Percentiles rank a stretch among this genome's conserved stretches.
Conservation (phyloP, 2,797 vertebrate genomes). For the Oryzias dopingdopingensis region DNA sequence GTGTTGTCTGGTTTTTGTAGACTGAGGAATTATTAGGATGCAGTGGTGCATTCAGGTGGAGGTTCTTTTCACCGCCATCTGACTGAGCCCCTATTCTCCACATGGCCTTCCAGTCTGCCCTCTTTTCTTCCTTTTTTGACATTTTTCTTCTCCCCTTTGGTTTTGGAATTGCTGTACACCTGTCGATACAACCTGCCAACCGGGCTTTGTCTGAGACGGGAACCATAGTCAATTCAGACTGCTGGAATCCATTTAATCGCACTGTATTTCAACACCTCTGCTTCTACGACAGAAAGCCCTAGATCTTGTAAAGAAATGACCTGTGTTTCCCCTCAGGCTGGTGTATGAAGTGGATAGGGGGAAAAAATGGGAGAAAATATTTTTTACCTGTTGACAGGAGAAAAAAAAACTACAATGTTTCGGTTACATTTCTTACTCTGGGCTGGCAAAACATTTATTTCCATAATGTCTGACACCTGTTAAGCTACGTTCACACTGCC, state of each 20-base stretch:
- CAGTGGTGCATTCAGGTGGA: conserved; percentile 74
- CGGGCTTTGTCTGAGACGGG: conserved; percentile 38
- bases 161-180: conserved; percentile 39
- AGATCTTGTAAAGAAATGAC: conserved; percentile 32
- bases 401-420: conserved; percentile 10
- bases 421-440: background rate
- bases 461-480: conserved; percentile 7
- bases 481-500: background rate
- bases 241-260: conserved; percentile 43
- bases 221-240: conserved; percentile 27
- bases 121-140: conserved; percentile 24
- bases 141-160: conserved; percentile 11
- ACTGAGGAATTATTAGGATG: conserved; percentile 73
- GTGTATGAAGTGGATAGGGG: conserved; percentile 22
- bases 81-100: conserved; percentile 64
- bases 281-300: conserved; percentile 26
- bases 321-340: conserved; percentile 13
- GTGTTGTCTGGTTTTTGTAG: conserved; percentile 6
- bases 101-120: conserved; percentile 32
- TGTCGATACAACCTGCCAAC: conserved; percentile 42
- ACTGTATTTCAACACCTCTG: conserved; percentile 33
- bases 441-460: conserved; percentile 1
- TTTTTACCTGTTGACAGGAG: background rate
- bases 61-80: conserved; percentile 67
- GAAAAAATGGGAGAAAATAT: background rate